phyloP scores from a whole-genome alignment of 2,113 vertebrate species.

The Maccullochella peelii region DNA sequence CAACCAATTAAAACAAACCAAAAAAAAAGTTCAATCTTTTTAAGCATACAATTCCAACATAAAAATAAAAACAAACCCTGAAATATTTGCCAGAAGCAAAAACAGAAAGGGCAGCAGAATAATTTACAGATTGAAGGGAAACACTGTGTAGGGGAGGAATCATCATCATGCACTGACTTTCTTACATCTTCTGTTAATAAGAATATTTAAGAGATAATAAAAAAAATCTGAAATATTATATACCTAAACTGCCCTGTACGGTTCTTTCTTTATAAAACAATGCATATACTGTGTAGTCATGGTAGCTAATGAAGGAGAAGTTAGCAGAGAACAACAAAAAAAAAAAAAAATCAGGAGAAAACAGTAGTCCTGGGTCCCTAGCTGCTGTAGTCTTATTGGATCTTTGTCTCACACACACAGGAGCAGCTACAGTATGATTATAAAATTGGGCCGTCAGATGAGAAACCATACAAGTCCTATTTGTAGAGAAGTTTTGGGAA shows the following conservation, averaged over 20 bases:
- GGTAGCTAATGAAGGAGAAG: constrained; percentile 81
- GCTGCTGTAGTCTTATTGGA: constrained; percentile 87
- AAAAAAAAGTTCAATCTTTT: constrained; percentile 35
- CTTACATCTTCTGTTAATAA: constrained; percentile 98
- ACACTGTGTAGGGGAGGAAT: constrained; percentile 88
- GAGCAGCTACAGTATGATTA: constrained; percentile 79
- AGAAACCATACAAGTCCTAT: constrained; percentile 25
- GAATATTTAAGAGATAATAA: constrained; percentile 90
- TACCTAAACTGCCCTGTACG: constrained; percentile 95
- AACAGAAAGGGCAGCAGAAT: constrained; percentile 87
- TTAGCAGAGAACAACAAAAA: constrained; percentile 80
- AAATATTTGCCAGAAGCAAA: constrained; percentile 91
- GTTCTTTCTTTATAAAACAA: constrained; percentile 90
- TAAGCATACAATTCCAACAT: constrained; percentile 68
- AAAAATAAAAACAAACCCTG: constrained; percentile 79
- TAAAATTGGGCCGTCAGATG: not conserved
- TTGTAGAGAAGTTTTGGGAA: constrained; percentile 7
- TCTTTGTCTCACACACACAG: constrained; percentile 82
- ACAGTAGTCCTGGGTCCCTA: constrained; percentile 91
- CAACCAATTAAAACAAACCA: constrained; percentile 63
- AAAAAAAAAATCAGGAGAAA: constrained; percentile 41
- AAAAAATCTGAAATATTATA: constrained; percentile 91
- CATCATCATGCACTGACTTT: constrained; percentile 91
- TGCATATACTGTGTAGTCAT: constrained; percentile 84
- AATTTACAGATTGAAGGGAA: constrained; percentile 92